Conservation (phyloP, 2,113 vertebrate genomes). For the Sitta europaea region DNA sequence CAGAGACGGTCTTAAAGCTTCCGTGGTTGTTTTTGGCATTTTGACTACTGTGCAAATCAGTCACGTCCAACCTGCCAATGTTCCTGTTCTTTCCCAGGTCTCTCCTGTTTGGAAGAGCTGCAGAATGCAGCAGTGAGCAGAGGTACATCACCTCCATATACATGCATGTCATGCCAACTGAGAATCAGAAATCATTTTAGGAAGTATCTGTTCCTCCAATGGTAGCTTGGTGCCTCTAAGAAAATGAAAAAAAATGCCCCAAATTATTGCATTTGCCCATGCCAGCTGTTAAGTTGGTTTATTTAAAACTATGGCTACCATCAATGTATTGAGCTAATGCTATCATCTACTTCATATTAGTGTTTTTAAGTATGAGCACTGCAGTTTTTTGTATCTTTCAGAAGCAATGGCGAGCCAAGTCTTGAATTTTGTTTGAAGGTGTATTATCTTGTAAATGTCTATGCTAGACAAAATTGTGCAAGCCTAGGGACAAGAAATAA, state of each 20-base stretch:
- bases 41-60: not conserved
- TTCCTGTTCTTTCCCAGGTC: not conserved
- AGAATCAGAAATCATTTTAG: not conserved
- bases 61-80: not conserved
- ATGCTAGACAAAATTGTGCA: not conserved
- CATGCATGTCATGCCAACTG: accelerated
- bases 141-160: not conserved
- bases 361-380: not conserved
- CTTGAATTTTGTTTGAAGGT: not conserved
- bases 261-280: not conserved
- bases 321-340: not conserved
- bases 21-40: not conserved
- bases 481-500: conserved; percentile 16
- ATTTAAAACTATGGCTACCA: not conserved
- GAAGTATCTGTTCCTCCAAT: not conserved
- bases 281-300: not conserved
- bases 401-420: not conserved
- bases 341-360: not conserved
- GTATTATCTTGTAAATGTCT: not conserved
- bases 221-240: not conserved
- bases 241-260: not conserved
- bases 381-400: not conserved
- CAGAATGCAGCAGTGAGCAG: not conserved
- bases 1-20: not conserved
- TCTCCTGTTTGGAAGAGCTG: not conserved